Evolutionary conservation across 2,797 vertebrate genomes (phyloP), one percentile per base, ranked within the genome.

Genomic region (Mus spretus): DNA sequence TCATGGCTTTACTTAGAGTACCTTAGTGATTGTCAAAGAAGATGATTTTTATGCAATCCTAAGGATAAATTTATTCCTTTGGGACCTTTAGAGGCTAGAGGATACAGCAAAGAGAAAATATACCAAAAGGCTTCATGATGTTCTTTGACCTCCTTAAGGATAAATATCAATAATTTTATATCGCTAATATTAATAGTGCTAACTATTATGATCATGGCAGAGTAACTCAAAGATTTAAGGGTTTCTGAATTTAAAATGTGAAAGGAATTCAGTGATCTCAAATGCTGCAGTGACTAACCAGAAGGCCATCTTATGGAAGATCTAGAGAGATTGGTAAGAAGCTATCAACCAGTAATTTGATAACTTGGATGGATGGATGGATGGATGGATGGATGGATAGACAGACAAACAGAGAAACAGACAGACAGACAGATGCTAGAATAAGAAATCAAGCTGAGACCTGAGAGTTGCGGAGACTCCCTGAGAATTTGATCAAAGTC

Each of bases 181-280:
- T 40, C 47, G 50, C 3, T 50, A 85, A 50, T 59, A 47, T 14
- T 47, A 15, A 77, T 44, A 10, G 17, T 88, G 74, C 91, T 78
- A 88, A 78, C 88, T 6, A 37, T 47, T 89, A 61, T 67, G 55
- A 80, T 19, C 78, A 65, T 28, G 70, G 7, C 19, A 95, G 55
- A 93, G 47, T 34, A 93, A 90, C 34, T 40, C 26, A 90, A 95
- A 92, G n/a, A 55, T 34, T 22, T 10, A 75, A 82, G 72, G 14
- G 40, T 50, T 95, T 85, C 61, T 80, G 53, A 87, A 37, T 24
- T 63, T 31, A 97, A 95, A 92, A 83, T 86, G 37, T 44, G 20
- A 63, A 95, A 89, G 13, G 12, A 75, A 61, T 72, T 77, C 2
- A 88, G 20, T 88, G 53, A 74, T 89, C 15, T 92, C 15, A 37